Evolutionary conservation across 2,888 invertebrate genomes (phyloP).

Genomic region (Melinopterus prodromus): DNA sequence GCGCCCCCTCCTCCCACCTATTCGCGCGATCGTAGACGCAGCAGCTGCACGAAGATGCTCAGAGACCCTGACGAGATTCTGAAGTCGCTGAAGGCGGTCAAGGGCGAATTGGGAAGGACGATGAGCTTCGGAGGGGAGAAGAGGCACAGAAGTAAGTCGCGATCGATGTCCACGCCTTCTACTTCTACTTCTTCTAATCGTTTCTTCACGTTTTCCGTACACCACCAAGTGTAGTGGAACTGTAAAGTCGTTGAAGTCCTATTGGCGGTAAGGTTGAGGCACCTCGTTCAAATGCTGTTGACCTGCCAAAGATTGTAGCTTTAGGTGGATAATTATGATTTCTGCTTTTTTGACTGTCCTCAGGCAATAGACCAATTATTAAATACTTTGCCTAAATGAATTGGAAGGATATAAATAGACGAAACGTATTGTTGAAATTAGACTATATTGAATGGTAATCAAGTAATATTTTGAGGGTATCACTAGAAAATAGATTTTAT

Average conservation of each 20-base stretch:
- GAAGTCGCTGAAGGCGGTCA: conserved; percentile 81
- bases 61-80: conserved; percentile 87
- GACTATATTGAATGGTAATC: not conserved
- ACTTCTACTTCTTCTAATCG: conserved; percentile 29
- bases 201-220: conserved; percentile 24
- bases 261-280: not conserved
- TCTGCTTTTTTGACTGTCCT: not conserved
- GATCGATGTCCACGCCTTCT: not conserved
- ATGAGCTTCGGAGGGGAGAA: conserved; percentile 78
- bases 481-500: not conserved
- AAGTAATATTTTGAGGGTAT: not conserved
- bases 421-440: not conserved
- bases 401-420: not conserved
- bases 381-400: not conserved
- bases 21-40: conserved; percentile 77
- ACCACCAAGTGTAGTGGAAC: conserved; percentile 19
- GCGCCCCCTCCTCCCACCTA: conserved; percentile 64
- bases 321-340: not conserved
- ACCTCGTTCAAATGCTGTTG: conserved; percentile 14
- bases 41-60: conserved; percentile 76
- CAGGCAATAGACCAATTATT: not conserved
- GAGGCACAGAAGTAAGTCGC: conserved; percentile 66
- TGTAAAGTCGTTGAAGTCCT: conserved; percentile 17
- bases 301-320: not conserved
- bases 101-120: conserved; percentile 82